Base-by-base conservation (phyloP, 2,888 invertebrate genomes). In the Folsomia manolachei region DNA sequence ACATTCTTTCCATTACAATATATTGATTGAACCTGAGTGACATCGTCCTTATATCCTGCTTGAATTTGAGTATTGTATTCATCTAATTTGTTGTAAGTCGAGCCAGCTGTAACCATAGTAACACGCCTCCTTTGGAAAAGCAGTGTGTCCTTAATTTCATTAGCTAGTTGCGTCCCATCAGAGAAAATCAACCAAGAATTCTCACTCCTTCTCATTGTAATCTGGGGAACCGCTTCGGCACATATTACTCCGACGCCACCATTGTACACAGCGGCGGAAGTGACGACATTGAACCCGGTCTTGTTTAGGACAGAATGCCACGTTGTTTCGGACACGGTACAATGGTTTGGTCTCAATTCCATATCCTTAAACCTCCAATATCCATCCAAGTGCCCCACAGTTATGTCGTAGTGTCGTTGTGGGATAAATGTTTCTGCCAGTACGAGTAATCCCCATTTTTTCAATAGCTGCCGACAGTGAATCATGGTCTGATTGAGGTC, bases 341-440 rank as follows among this genome's bases (percentile, higher is more conserved):
- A 66, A 19, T 73, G 73, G 27, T 2, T 14, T 23, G 70, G 70
- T 70, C 73, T 25, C 11, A 73, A 51, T n/a, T 73, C 67, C 4
- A 39, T 27, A 27, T 73, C 73, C n/a, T 70, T 63, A 24, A 64
- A 73, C 25, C 60, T 2, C 70, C 70, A 70, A 23, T 70, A 70
- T 11, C 70, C 70, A 1, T 70, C 70, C 60, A 70, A 51, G 18
- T 70, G 14, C 1, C 73, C 73, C 4, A 73, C 39, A 0, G 63
- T 18, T 1, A 73, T 39, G 4, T 70, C 70, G 19, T 66, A 60
- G 26, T 60, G 63, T n/a, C 23, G 4, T 23, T 26, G 19, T 0
- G 51, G 19, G 9, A 24, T 27, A 0, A 66, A n/a, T 1, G 72
- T 66, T 51, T 72, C 72, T 0, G 60, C 25, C 11, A 75, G 53